Evolutionary conservation across 2,113 vertebrate species (phyloP).

Genomic region (Leucopsar rothschildi): DNA sequence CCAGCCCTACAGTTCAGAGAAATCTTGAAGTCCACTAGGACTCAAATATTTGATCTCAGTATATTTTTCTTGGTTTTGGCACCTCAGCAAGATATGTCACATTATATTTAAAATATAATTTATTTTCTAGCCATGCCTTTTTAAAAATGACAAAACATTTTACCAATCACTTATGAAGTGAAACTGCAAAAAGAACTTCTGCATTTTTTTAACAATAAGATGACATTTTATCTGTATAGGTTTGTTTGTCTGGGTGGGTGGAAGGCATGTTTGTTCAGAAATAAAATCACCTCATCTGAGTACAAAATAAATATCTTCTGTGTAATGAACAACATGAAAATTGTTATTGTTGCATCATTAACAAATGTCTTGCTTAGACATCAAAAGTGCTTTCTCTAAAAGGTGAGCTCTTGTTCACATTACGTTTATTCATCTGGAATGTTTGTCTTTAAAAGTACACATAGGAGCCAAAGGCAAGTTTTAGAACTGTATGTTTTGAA

Average conservation of each 20-base stretch:
- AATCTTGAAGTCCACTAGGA: not conserved
- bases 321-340: not conserved
- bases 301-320: not conserved
- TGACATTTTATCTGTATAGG: not conserved
- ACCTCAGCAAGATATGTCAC: not conserved
- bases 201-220: not conserved
- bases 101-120: not conserved
- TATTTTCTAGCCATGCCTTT: not conserved
- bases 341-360: slow-evolving; percentile 3
- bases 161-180: not conserved
- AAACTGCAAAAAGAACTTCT: not conserved
- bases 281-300: not conserved
- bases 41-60: not conserved
- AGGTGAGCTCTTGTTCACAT: not conserved
- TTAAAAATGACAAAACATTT: not conserved
- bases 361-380: not conserved
- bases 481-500: slow-evolving; percentile 35
- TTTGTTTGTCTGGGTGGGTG: not conserved
- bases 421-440: not conserved
- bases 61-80: not conserved
- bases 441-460: not conserved
- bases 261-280: not conserved
- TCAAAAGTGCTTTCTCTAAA: not conserved
- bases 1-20: not conserved
- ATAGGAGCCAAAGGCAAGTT: not conserved